Evolutionary conservation across 2,888 invertebrate genomes (phyloP).

Genomic region (Vesta saturnalis): DNA sequence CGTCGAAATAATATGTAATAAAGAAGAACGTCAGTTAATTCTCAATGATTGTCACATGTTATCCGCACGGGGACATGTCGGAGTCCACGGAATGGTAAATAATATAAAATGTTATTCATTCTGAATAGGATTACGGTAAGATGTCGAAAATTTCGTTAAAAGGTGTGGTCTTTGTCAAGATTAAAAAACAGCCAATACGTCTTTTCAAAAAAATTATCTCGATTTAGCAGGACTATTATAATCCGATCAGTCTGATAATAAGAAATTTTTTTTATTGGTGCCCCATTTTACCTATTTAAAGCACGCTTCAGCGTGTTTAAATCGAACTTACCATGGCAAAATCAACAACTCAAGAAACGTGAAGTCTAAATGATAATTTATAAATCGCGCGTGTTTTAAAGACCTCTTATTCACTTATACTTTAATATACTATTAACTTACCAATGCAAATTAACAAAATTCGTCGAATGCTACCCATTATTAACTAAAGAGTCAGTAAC

Average conservation of each 20-base stretch:
- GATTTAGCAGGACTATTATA: no score
- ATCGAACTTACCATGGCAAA: no score
- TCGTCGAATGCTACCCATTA: no score
- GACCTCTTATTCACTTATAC: no score
- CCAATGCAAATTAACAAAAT: no score
- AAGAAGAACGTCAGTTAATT: neutral
- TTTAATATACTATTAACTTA: no score
- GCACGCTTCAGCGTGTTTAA: no score
- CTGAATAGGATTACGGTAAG: neutral
- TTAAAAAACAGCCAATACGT: neutral
- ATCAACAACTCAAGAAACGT: no score
- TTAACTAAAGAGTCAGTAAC: no score
- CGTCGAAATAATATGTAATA: neutral
- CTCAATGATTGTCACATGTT: neutral
- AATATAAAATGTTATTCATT: neutral
- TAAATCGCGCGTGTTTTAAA: neutral
- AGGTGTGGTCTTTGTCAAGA: neutral
- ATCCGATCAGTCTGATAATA: neutral
- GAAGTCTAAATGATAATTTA: neutral
- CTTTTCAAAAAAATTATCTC: neutral
- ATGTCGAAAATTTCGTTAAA: neutral
- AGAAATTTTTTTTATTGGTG: no score
- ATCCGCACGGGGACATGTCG: neutral
- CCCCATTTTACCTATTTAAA: no score
- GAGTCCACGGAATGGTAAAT: neutral